Evolutionary conservation across 2,888 invertebrate species (phyloP), one percentile per base, ranked within the genome.

Genomic region (Hydropsyche betteni): DNA sequence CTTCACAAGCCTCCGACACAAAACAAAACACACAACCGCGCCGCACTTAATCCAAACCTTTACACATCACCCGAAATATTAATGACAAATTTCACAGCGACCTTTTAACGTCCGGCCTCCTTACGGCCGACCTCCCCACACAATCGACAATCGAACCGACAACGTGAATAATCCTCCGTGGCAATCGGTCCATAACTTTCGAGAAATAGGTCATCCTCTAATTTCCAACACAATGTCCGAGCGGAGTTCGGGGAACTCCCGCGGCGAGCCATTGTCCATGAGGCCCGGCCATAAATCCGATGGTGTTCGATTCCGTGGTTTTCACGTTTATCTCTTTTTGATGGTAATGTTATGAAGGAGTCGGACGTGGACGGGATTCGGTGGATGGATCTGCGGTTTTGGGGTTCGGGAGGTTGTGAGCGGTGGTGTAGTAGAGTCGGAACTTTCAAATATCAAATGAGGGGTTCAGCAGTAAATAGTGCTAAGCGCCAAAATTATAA

Each of bases 171-270:
- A 70, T 70, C 70, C 12, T 34, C 70, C 70, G 53, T 70, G 70
- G 52, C 52, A 53, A 70, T 53, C 44, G 70, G 53, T 70, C 70
- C 53, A 70, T 70, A 70, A 70, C 52, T 70, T 53, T 64, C 52
- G 70, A 70, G 34, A 70, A 70, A 70, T 70, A 70, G 70, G 70
- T 70, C 70, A 70, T 70, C 70, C 52, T 69, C 68, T 12, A 33
- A 61, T 12, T 51, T 69, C 33, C 34, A 52, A 53, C 8, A 10
- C 69, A 12, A n/a, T 69, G 2, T 12, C 33, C 6, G 69, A 44
- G 14, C 12, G 53, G 53, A 70, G 34, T 8, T 50, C 33, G 53
- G 16, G 51, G 70, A 70, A 51, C 52, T 33, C 70, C 70, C 53
- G 70, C 52, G 38, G 70, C 8, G 69, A 70, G 36, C 70, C 70